Evolutionary conservation across 1,140 invertebrate genomes (phyloP).

Genomic region (Zaprionus lachaisei): DNA sequence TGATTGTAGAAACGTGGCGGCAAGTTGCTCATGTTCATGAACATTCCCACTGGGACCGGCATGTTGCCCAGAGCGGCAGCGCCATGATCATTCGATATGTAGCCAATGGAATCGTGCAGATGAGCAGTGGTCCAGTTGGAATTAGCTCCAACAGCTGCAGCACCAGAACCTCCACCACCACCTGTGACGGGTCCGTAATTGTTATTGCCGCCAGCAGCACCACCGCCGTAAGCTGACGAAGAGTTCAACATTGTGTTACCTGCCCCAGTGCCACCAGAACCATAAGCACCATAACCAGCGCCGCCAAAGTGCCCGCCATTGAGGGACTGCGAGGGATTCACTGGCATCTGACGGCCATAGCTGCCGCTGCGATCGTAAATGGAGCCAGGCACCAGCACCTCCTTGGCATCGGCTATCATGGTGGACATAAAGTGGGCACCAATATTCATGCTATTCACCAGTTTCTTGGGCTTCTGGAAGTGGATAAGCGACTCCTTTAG

Average conservation of each 20-base stretch:
- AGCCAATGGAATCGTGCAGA: conserved; percentile 95
- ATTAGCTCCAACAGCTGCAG: neutral
- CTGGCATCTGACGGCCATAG: conserved; percentile 85
- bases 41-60: conserved; percentile 97
- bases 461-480: conserved; percentile 98
- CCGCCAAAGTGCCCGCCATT: conserved; percentile 31
- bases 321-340: conserved; percentile 77
- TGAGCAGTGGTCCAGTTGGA: conserved; percentile 52
- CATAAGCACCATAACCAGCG: conserved; percentile 13
- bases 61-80: conserved; percentile 91
- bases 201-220: conserved; percentile 52
- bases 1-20: conserved; percentile 95
- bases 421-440: conserved; percentile 99
- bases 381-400: conserved; percentile 94
- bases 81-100: conserved; percentile 94
- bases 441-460: conserved; percentile 96
- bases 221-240: conserved; percentile 39
- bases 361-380: conserved; percentile 88
- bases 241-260: conserved; percentile 62
- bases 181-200: neutral
- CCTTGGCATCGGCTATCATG: conserved; percentile 95
- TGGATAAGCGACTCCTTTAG: conserved; percentile 98
- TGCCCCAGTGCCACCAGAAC: neutral
- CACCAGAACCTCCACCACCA: neutral
- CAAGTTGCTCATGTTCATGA: conserved; percentile 96